These are phyloP conservation scores for Atrichornis clamosus DNA, from an alignment of 2,113 vertebrate genomes.

Conservation along the genomic window DNA sequence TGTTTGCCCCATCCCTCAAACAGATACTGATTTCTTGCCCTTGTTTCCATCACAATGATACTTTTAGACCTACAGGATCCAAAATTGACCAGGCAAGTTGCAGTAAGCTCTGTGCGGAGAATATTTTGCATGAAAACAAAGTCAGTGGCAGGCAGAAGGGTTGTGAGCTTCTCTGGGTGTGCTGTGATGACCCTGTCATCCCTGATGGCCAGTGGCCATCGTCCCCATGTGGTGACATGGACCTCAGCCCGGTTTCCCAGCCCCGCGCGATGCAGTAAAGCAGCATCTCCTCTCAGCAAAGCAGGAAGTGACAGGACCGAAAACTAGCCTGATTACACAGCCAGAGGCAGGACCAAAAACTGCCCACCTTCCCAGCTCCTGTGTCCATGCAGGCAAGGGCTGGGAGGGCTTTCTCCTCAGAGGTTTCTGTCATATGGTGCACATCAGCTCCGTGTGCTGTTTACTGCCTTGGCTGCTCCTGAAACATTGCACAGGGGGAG, in stretches of 20 bases:
- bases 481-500: neutral
- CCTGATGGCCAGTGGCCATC: neutral
- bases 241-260: neutral
- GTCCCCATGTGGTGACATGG: neutral
- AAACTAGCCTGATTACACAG: neutral
- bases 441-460: neutral
- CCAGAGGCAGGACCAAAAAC: neutral
- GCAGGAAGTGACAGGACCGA: rapidly evolving
- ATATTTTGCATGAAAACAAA: neutral
- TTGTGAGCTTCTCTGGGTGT: neutral
- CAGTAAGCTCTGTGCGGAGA: neutral
- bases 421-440: neutral
- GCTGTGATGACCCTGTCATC: neutral
- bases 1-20: neutral
- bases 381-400: neutral
- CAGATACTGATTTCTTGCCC: neutral
- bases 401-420: neutral
- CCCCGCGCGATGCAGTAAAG: neutral
- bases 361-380: neutral
- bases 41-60: neutral
- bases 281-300: neutral
- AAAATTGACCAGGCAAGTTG: neutral
- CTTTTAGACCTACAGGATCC: neutral
- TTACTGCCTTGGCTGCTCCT: neutral
- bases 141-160: neutral